Percentiles rank a stretch among this genome's conserved stretches.
Conservation (phyloP, 2,797 vertebrate species). For the Sebastes aleutianus region DNA sequence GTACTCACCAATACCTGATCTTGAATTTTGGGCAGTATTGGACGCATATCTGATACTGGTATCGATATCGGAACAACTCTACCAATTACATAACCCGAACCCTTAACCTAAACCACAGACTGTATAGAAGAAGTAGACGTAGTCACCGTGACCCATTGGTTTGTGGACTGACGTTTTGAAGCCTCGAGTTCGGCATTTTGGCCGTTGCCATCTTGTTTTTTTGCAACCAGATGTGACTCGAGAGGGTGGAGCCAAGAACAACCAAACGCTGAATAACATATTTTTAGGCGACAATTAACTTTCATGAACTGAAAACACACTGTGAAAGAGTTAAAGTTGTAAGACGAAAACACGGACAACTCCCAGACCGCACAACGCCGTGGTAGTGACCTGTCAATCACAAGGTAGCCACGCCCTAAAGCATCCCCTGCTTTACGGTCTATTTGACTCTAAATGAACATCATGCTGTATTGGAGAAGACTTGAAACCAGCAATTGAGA, state of each 20-base stretch:
- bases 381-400: neutral
- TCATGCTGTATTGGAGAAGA: no score
- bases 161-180: accelerated
- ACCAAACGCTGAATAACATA: neutral
- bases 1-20: no score
- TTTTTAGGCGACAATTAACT: neutral
- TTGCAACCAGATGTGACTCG: neutral
- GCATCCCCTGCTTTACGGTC: neutral
- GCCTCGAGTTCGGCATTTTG: neutral
- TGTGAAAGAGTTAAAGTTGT: neutral
- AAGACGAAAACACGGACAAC: neutral
- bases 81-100: accelerated
- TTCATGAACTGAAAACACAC: neutral
- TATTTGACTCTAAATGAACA: no score
- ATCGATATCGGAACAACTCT: no score
- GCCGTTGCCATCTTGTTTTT: neutral
- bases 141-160: no score
- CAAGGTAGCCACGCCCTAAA: neutral
- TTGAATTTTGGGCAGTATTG: accelerated
- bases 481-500: no score
- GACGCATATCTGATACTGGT: no score
- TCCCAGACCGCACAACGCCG: neutral
- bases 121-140: neutral
- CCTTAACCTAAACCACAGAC: neutral
- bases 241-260: neutral